Evolutionary conservation across 2,797 vertebrate species (phyloP), one percentile per base, ranked within the genome.

Genomic region (Acanthopagrus latus): DNA sequence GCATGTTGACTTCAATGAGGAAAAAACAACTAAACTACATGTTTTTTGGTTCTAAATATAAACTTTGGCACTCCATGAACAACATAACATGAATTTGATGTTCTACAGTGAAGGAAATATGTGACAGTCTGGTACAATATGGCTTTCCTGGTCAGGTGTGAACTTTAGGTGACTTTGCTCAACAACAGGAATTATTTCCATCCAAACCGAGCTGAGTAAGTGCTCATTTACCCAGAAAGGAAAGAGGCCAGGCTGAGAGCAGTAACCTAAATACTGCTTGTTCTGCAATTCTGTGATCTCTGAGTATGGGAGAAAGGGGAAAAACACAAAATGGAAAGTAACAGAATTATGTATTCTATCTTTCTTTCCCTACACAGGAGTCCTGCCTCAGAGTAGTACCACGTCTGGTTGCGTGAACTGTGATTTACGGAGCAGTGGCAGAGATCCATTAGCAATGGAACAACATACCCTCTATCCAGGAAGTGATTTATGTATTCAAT

Each of bases 401-500:
- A n/a, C 50, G 68, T 80, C 70, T 83, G 76, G 57, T 56, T 65
- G 72, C 80, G 75, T 74, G 69, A 65, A 50, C 52, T 74, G 60
- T 89, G 90, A 95, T 93, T 92, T 93, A 93, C 78, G 1, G 81
- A 84, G 86, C 71, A 47, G 74, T 80, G 74, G 79, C 80, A 87
- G 79, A 88, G 81, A 88, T 89, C 92, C 84, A 92, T 95, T 94
- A 90, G 83, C 83, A 84, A 89, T 81, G 83, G 91, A 92, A 91
- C 90, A 91, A 88, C 89, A 89, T 88, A 85, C 74, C 81, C 82
- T 85, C 89, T 78, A 83, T 88, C 83, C 80, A 90, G 71, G 76
- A 90, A 88, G 87, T 93, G 92, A 93, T 94, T 93, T 92, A 93
- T 92, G 85, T 76, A 89, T 93, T 92, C 91, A 91, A 91, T 93